These are phyloP conservation scores for Dryadula phaetusa DNA, from an alignment of 2,888 invertebrate species.

Conservation along the genomic window DNA sequence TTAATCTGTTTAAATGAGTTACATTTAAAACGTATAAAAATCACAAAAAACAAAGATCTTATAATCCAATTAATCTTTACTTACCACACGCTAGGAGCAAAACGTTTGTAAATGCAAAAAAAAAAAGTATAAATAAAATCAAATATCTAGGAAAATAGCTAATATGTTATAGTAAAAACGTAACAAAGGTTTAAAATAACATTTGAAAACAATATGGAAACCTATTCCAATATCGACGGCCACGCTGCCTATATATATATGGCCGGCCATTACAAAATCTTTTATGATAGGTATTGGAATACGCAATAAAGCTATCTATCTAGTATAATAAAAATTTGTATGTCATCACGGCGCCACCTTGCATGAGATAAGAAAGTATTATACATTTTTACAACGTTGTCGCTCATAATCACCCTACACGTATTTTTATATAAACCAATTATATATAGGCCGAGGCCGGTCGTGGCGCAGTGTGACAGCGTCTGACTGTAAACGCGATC, in stretches of 20 bases:
- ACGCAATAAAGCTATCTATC: slow-evolving; percentile 74
- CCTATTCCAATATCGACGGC: slow-evolving; percentile 40
- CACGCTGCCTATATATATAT: slow-evolving; percentile 58
- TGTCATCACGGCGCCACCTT: slow-evolving; percentile 43
- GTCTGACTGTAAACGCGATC: too few relatives aligned
- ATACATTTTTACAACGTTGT: slow-evolving; percentile 23
- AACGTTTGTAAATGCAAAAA: too few relatives aligned
- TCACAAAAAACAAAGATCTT: too few relatives aligned
- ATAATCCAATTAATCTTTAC: too few relatives aligned
- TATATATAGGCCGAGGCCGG: too few relatives aligned
- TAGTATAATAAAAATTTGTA: slow-evolving; percentile 53
- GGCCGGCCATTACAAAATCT: slow-evolving; percentile 65
- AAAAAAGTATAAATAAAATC: too few relatives aligned
- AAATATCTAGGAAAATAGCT: too few relatives aligned
- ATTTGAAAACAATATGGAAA: neutral
- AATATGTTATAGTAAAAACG: neutral
- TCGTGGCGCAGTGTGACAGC: too few relatives aligned
- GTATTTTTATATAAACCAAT: neutral
- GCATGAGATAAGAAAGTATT: slow-evolving; percentile 32
- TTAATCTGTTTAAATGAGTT: too few relatives aligned
- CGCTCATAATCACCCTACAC: slow-evolving; percentile 1
- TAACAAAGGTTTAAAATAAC: neutral
- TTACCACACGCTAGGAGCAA: too few relatives aligned
- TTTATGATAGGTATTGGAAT: slow-evolving; percentile 69
- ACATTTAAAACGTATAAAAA: too few relatives aligned